These are phyloP conservation scores for Pseudomugil gertrudae DNA, from an alignment of 2,797 vertebrate species.

Conservation along the genomic window DNA sequence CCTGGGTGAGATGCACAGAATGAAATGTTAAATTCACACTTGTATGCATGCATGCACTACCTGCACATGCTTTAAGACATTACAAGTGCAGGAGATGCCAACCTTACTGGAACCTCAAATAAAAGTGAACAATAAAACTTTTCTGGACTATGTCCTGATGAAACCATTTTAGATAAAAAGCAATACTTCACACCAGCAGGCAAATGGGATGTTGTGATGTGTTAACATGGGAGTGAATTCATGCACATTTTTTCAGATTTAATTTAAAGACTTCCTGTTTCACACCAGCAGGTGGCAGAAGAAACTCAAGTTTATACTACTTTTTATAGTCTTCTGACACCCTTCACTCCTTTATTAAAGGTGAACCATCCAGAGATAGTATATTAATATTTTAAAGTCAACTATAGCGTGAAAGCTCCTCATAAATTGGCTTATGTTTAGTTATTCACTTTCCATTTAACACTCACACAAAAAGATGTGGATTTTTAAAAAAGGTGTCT, in stretches of 20 bases:
- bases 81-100: no score
- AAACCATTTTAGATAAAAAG: not conserved
- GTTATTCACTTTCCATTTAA: not conserved
- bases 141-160: not conserved
- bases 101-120: no score
- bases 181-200: not conserved
- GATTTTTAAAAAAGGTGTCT: not conserved
- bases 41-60: no score
- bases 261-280: conserved; percentile 3
- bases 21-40: not conserved
- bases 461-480: not conserved
- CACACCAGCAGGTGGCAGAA: conserved; percentile 80
- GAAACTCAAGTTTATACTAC: conserved; percentile 26
- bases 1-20: conserved; percentile 68
- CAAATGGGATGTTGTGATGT: not conserved
- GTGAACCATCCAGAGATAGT: not conserved
- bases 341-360: not conserved
- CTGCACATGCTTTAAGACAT: no score
- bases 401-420: not conserved
- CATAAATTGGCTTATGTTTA: not conserved
- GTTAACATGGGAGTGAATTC: not conserved
- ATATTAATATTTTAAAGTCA: conserved; percentile 3
- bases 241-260: not conserved
- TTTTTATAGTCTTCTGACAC: not conserved
- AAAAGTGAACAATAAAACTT: not conserved